A percentile compares a stretch with the other conserved stretches of the same genome.
phyloP scores from a whole-genome alignment of 2,888 invertebrate genomes.

The Himalopsyche kuldschensis region DNA sequence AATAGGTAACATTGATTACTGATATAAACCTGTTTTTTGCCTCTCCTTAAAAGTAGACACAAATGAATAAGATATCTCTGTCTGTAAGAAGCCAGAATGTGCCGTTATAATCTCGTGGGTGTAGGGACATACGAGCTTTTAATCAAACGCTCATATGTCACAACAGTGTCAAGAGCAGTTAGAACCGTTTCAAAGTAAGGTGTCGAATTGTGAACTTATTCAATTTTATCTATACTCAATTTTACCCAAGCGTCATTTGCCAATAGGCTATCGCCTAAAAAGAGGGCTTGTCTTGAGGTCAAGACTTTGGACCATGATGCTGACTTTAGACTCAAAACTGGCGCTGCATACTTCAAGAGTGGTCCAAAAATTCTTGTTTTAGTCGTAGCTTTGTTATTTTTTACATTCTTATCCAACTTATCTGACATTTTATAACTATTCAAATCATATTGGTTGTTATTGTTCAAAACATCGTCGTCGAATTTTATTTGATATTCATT shows the following conservation, averaged over 20 bases:
- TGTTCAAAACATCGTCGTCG: not conserved
- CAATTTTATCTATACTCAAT: not conserved
- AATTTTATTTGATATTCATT: not conserved
- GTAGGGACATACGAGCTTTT: too few species aligned
- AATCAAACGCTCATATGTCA: too few species aligned
- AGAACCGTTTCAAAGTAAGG: too few species aligned
- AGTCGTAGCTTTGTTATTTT: not conserved
- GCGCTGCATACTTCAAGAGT: constrained; percentile 13
- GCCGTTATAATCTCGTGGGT: too few species aligned
- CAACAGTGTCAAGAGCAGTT: too few species aligned
- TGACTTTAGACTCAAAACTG: constrained; percentile 17
- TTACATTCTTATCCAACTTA: not conserved
- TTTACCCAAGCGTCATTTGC: not conserved
- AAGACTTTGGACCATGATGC: constrained; percentile 21
- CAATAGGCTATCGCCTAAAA: constrained; percentile 17
- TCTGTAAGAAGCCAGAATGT: too few species aligned
- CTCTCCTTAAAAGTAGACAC: too few species aligned
- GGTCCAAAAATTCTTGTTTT: constrained; percentile 7
- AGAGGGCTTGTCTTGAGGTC: constrained; percentile 13
- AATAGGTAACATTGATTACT: too few species aligned
- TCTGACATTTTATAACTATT: not conserved
- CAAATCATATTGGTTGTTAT: not conserved
- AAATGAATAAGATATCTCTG: too few species aligned
- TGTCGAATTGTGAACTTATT: not conserved
- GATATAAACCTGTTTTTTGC: too few species aligned